phyloP scores from a whole-genome alignment of 2,113 vertebrate species.

The Diadophis punctatus region DNA sequence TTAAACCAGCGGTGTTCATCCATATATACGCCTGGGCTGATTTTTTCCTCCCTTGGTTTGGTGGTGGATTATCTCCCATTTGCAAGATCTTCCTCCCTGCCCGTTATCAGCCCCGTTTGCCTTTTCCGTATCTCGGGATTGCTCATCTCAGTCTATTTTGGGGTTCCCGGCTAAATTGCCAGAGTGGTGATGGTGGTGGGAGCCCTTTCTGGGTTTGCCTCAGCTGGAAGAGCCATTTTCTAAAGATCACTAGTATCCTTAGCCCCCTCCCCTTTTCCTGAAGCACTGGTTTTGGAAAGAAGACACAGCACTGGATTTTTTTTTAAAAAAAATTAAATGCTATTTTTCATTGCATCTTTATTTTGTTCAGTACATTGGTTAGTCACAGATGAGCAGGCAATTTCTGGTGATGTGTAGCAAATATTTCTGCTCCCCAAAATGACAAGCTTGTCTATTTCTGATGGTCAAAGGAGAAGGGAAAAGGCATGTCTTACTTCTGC shows the following conservation, averaged over 20 bases:
- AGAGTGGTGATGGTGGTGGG: background rate
- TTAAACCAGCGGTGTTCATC: background rate
- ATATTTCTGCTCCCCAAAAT: background rate
- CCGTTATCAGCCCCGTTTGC: background rate
- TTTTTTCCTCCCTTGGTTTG: no score
- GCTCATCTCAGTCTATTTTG: background rate
- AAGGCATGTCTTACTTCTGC: background rate
- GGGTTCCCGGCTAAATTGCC: background rate
- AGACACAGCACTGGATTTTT: background rate
- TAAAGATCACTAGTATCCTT: background rate
- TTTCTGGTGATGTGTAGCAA: rapidly evolving
- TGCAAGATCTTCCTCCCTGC: background rate
- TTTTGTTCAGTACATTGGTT: background rate
- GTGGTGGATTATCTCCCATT: background rate
- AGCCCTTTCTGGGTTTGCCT: no score
- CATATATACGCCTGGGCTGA: no score
- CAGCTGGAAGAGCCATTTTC: background rate
- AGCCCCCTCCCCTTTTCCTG: constrained; percentile 51
- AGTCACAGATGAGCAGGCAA: background rate
- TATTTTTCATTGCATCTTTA: background rate
- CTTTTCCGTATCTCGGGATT: background rate
- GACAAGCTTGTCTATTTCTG: background rate
- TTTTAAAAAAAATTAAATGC: background rate
- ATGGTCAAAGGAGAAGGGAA: background rate
- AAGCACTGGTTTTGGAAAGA: constrained; percentile 11